Evolutionary conservation across 2,797 vertebrate genomes (phyloP).

Genomic region (Muscicapa comitata): DNA sequence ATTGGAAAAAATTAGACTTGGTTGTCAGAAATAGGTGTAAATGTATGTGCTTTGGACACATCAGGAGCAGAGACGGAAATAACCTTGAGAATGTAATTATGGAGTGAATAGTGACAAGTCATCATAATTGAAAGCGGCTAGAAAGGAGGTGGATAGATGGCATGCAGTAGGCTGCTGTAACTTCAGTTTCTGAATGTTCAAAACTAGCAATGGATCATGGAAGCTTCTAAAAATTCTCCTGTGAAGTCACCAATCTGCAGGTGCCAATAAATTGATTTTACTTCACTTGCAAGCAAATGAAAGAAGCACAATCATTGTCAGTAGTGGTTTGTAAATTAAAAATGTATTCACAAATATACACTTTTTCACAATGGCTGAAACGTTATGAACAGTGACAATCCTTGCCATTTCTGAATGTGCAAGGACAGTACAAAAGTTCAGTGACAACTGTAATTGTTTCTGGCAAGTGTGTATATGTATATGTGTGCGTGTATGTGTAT

Average conservation of each 20-base stretch:
- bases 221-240: background rate
- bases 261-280: background rate
- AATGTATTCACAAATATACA: background rate
- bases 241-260: background rate
- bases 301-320: background rate
- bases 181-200: conserved; percentile 7
- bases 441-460: background rate
- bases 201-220: background rate
- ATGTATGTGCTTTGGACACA: conserved; percentile 19
- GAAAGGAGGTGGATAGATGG: conserved; percentile 17
- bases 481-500: too few relatives aligned
- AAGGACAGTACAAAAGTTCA: background rate
- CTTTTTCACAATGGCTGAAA: background rate
- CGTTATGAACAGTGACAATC: background rate
- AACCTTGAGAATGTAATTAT: conserved; percentile 53
- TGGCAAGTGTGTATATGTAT: accelerated
- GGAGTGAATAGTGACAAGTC: conserved; percentile 21
- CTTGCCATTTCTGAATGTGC: background rate
- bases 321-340: background rate
- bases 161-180: conserved; percentile 5
- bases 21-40: conserved; percentile 47
- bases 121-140: background rate
- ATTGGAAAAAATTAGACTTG: conserved; percentile 19
- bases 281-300: background rate
- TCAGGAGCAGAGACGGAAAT: conserved; percentile 22